Base-by-base conservation (phyloP, 2,797 vertebrate species). In the Lutra lutra region DNA sequence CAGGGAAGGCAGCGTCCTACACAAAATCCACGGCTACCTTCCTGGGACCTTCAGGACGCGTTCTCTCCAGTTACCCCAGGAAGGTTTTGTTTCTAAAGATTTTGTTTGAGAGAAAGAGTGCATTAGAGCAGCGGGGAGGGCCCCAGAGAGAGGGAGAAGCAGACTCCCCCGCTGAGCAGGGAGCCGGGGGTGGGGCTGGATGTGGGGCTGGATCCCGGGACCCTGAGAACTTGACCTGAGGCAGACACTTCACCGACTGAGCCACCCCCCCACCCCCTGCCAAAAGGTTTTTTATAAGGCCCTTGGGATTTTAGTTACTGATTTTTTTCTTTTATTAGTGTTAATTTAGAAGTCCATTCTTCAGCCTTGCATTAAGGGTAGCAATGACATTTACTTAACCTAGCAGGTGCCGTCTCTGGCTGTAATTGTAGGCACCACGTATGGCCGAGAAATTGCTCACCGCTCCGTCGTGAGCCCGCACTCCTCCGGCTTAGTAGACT, bases 381-480 rank as follows among this genome's bases (percentile, higher is more conserved):
- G 70, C 9, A 51, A 17, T 13, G 27, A 11, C 29, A 14, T 80
- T 40, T 73, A 48, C 43, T 86, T 51, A n/a, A 43, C 51, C n/a
- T 11, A 29, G 48, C 25, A 21, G 32, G 25, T 35, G 20, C 56
- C 15, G 20, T 14, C 66, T 54, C 43, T 43, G 66, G 82, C 60
- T 43, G 9, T 20, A 62, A 43, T 27, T 1, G 10, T 8, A 40
- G 54, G 51, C 17, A 5, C 8, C 5, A 0, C 1, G 1, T 2
- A 1, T 0, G 15, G 27, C 54, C 9, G 60, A 29, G 14, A 0
- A 20, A 8, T 3, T 9, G 8, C 11, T 64, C 0, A 1, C 12
- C 1, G n/a, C 14, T 14, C 0, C 14, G 7, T 13, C 3, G 15
- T 5, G 43, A 72, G 23, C 15, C 20, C 0, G 3, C 64, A 18